phyloP scores from a whole-genome alignment of 2,888 invertebrate species.

The Xanthia togata region DNA sequence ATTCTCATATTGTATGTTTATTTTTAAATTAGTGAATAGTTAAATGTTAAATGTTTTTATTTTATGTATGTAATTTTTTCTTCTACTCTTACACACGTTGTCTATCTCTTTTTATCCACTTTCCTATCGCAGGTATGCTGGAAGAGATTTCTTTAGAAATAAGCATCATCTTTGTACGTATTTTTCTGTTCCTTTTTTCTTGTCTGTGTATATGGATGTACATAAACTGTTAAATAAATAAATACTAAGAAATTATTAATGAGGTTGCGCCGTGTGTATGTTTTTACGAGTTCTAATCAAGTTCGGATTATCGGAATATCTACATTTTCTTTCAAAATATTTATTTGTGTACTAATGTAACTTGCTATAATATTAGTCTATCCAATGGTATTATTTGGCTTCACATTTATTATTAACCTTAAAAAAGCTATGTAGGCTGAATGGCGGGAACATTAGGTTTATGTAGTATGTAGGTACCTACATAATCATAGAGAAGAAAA shows the following conservation, averaged over 20 bases:
- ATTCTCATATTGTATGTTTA: too few relatives aligned
- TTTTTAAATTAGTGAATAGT: too few relatives aligned
- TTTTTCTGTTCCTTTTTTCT: too few relatives aligned
- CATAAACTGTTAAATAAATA: too few relatives aligned
- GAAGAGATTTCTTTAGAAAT: too few relatives aligned
- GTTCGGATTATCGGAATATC: neutral
- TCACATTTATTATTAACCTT: slow-evolving; percentile 25
- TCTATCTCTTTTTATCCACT: too few relatives aligned
- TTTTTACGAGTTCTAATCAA: neutral
- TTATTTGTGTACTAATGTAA: neutral
- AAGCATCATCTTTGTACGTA: too few relatives aligned
- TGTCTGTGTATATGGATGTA: too few relatives aligned
- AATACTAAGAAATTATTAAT: neutral
- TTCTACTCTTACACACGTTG: too few relatives aligned
- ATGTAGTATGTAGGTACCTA: neutral
- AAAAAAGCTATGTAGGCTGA: neutral
- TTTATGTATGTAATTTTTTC: too few relatives aligned
- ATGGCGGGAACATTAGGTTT: neutral
- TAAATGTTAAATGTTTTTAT: too few relatives aligned
- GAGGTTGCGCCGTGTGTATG: neutral
- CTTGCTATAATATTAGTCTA: neutral
- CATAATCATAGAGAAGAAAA: slow-evolving; percentile 3
- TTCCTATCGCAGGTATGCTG: too few relatives aligned
- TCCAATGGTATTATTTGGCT: neutral
- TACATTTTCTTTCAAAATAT: neutral